Evolutionary conservation across 2,113 vertebrate genomes (phyloP).

Genomic region (Thamnaconus septentrionalis): DNA sequence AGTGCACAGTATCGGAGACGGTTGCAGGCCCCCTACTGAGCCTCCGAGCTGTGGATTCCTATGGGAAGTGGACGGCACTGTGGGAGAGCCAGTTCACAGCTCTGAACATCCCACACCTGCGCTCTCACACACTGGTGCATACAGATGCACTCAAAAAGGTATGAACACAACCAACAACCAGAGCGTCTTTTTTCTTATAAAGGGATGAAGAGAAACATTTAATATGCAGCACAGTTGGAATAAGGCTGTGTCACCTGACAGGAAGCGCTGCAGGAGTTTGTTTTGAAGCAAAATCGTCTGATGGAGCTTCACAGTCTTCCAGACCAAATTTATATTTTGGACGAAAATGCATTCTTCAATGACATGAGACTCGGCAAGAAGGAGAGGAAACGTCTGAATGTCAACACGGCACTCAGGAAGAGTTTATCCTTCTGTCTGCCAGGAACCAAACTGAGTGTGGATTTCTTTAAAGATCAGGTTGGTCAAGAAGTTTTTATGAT

Average conservation of each 20-base stretch:
- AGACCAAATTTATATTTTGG: constrained; percentile 72
- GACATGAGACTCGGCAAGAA: constrained; percentile 74
- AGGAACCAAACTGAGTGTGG: constrained; percentile 72
- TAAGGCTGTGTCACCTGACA: constrained; percentile 33
- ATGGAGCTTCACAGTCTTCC: constrained; percentile 72
- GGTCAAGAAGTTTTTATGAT: background rate
- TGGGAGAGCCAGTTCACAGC: constrained; percentile 79
- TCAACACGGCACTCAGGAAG: constrained; percentile 54
- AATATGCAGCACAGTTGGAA: background rate
- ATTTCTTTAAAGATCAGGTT: constrained; percentile 81
- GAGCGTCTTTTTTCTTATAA: background rate
- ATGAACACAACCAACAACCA: background rate
- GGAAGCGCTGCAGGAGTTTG: constrained; percentile 77
- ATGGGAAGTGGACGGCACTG: constrained; percentile 73
- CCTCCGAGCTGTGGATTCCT: constrained; percentile 73
- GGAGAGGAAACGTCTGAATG: constrained; percentile 68
- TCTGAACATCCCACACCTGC: constrained; percentile 78
- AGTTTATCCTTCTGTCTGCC: constrained; percentile 77
- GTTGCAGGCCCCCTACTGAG: constrained; percentile 22
- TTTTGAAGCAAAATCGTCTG: constrained; percentile 46
- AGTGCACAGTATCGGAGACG: constrained; percentile 4
- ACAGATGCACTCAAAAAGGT: constrained; percentile 79
- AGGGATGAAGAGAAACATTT: background rate
- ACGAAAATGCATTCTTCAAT: constrained; percentile 78
- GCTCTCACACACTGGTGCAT: constrained; percentile 79